Evolutionary conservation across 2,888 invertebrate species (phyloP).

Genomic region (Sthenelais limicola): DNA sequence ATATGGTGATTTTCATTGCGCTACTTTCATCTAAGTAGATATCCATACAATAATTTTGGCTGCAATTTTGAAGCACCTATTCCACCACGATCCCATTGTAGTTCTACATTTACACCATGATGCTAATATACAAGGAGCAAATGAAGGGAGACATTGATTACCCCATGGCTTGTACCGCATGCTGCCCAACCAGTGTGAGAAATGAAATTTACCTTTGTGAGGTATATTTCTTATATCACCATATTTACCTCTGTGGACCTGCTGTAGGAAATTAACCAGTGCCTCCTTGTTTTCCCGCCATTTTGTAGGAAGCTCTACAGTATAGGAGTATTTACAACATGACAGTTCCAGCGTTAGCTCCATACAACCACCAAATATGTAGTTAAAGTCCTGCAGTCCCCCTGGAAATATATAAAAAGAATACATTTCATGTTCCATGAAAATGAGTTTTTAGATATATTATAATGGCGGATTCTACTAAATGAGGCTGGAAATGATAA

Average conservation of each 20-base stretch:
- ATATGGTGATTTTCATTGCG: no score
- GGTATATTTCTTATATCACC: slow-evolving; percentile 12
- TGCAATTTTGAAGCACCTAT: no score
- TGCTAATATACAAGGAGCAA: neutral
- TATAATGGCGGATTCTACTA: no score
- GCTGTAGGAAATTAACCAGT: slow-evolving; percentile 54
- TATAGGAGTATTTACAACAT: slow-evolving; percentile 93
- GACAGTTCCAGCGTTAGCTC: slow-evolving; percentile 93
- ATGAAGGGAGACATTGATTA: slow-evolving; percentile 7
- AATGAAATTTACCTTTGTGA: neutral
- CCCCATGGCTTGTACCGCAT: no score
- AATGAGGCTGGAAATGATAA: no score
- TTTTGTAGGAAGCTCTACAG: slow-evolving; percentile 84
- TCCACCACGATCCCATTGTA: no score
- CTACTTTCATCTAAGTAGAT: no score
- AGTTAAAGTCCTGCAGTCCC: slow-evolving; percentile 95
- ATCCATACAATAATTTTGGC: no score
- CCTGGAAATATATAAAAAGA: no score
- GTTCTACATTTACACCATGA: no score
- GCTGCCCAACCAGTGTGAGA: neutral
- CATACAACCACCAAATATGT: slow-evolving; percentile 94
- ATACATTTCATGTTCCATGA: no score
- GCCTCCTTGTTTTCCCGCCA: slow-evolving; percentile 91
- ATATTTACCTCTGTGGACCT: slow-evolving; percentile 51
- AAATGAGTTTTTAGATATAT: no score